Conservation (phyloP, 2,888 invertebrate species). For the Tetranychus piercei region DNA sequence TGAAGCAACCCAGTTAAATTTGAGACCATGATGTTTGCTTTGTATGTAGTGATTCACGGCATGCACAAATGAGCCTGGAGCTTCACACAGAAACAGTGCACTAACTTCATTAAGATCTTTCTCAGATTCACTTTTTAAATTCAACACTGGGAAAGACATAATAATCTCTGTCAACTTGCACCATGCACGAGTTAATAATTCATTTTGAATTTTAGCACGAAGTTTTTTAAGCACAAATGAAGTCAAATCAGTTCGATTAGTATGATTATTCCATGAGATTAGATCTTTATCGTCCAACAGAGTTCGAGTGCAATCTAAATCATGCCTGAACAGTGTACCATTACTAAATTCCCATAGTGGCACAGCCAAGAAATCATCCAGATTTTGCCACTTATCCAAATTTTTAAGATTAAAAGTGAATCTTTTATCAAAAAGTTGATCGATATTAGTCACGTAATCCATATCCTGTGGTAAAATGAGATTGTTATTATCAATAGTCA, state of each 20-base stretch:
- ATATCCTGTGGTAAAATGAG: too few species aligned
- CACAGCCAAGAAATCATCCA: neutral
- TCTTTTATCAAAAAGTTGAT: neutral
- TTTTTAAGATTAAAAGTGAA: neutral
- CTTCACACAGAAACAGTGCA: constrained; percentile 82
- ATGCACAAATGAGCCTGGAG: constrained; percentile 85
- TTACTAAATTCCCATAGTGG: too few species aligned
- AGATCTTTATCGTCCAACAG: constrained; percentile 56
- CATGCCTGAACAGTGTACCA: constrained; percentile 19
- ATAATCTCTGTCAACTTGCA: constrained; percentile 68
- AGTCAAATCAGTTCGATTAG: constrained; percentile 45
- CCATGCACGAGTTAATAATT: constrained; percentile 50
- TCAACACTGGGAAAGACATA: constrained; percentile 28
- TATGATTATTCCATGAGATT: constrained; percentile 65
- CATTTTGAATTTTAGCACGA: constrained; percentile 20
- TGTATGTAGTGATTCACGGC: constrained; percentile 61
- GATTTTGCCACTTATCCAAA: neutral
- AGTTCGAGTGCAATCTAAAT: constrained; percentile 57
- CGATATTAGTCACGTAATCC: too few species aligned
- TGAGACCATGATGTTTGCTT: constrained; percentile 39
- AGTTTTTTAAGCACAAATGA: too few species aligned
- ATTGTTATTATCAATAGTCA: too few species aligned
- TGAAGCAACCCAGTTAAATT: constrained; percentile 63
- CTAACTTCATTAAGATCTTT: constrained; percentile 34
- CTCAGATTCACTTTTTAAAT: constrained; percentile 12